Percentiles rank a stretch among this genome's conserved stretches.
Conservation (phyloP, 2,797 vertebrate species). For the Podargus strigoides region DNA sequence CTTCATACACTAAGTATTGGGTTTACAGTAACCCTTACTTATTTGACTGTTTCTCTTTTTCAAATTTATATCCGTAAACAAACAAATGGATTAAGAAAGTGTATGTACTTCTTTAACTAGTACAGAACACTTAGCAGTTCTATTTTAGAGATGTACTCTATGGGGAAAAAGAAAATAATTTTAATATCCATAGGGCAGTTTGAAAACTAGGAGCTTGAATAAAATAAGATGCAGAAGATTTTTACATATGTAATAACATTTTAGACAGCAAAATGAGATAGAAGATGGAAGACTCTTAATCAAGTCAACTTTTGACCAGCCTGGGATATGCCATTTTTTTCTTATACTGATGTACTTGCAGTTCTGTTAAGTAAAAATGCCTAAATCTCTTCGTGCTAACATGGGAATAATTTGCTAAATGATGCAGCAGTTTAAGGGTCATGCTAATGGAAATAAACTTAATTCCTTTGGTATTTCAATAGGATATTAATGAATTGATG, state of each 20-base stretch:
- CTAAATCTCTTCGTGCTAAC: background rate
- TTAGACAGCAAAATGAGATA: background rate
- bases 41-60: background rate
- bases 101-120: background rate
- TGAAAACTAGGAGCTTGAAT: background rate
- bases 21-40: background rate
- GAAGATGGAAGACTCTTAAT: background rate
- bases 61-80: background rate
- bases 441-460: background rate
- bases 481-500: background rate
- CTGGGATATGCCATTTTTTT: background rate
- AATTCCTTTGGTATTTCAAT: background rate
- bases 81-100: background rate
- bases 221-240: background rate
- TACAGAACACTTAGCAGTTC: background rate
- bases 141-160: background rate
- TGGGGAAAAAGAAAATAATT: background rate
- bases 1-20: background rate
- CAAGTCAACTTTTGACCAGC: background rate
- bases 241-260: background rate
- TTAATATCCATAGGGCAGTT: background rate
- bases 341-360: background rate
- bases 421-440: background rate
- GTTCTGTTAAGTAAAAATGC: background rate
- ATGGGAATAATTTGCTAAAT: background rate